Base-by-base conservation (phyloP, 1,140 invertebrate genomes). In the Drosophila repletoides region DNA sequence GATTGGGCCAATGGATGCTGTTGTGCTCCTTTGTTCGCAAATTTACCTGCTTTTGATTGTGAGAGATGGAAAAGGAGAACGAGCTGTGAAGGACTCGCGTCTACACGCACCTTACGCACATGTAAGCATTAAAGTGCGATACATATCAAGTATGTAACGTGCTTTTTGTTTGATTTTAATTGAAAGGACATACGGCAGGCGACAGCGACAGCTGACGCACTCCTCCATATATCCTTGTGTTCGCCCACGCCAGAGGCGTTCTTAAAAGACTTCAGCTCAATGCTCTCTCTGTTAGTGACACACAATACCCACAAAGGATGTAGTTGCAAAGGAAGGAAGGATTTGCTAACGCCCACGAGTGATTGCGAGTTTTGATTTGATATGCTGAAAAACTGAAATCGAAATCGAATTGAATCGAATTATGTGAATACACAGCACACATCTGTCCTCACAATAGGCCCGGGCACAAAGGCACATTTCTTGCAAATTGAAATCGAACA, bases 91-190 rank as follows among this genome's bases (percentile, higher is more conserved):
- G 19, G n/a, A 43, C 5, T 12, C 10, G 19, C n/a, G 22, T 6
- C 19, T 9, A 48, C 56, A 75, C 72, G 46, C 51, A 66, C 71
- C 65, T 79, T 71, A 80, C 71, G 76, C 76, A 60, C 61, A 45
- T 71, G 71, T 80, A 21, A 60, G 56, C 76, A 73, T 56, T 66
- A 55, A 60, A 80, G 59, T 15, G 36, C 49, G 60, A 64, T 67
- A 36, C 66, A 38, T 60, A 51, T 63, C 22, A 53, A 38, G 72
- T 17, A 28, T 38, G 28, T 40, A 21, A 51, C 7, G 24, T 49
- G 46, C 49, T 60, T 67, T 84, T 65, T 68, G 55, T 65, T 79
- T 79, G 71, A 79, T 75, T 79, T 84, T 84, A 84, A 84, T 79
- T 84, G 74, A 86, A 86, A 48, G 51, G 45, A 69, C 64, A 65